Base-by-base conservation (phyloP, 2,113 vertebrate species). In the Lutjanus erythropterus region DNA sequence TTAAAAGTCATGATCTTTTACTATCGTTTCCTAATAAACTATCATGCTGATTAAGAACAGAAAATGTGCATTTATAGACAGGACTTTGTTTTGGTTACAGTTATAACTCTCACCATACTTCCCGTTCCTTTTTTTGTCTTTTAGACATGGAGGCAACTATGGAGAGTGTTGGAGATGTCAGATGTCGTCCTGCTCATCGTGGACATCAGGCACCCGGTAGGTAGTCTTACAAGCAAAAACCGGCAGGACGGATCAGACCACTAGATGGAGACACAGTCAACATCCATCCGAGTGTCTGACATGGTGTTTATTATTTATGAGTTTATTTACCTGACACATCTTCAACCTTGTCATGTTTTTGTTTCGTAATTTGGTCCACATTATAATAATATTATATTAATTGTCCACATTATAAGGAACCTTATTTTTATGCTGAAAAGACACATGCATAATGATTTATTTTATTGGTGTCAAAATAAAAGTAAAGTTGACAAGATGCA, bases 81-180 rank as follows among this genome's bases (percentile, higher is more conserved):
- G 9, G 19, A 14, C 3, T 65, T 25, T 60, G 3, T 31, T 60
- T 61, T 15, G 37, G 14, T 42, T 42, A 29, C 7, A 41, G 1
- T 35, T 41, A 25, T 21, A 39, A 70, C 31, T 15, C 9, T 33
- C 11, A 49, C n/a, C 1, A 4, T 27, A 56, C 9, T 27, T 25
- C 9, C 35, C 11, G 10, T 0, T 44, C 9, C 21, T 19, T 49
- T 44, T 47, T 33, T 25, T 62, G 37, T 70, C 46, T 81, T 86
- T 78, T 80, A 98, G 97, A 98, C 97, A 0, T 98, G 97, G 97
- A 94, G 97, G 69, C 97, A 98, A 87, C 92, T 98, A 9, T 98
- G 97, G 97, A 93, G 97, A 46, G 97, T 98, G 35, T 82, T 98
- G 62, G 97, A 98, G 83, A 98, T 98, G 97, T 98, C 97, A 0